Percentiles rank a stretch among this genome's conserved stretches.
Evolutionary conservation across 2,888 invertebrate species (phyloP).

Genomic region (Sarcophaga variegata): DNA sequence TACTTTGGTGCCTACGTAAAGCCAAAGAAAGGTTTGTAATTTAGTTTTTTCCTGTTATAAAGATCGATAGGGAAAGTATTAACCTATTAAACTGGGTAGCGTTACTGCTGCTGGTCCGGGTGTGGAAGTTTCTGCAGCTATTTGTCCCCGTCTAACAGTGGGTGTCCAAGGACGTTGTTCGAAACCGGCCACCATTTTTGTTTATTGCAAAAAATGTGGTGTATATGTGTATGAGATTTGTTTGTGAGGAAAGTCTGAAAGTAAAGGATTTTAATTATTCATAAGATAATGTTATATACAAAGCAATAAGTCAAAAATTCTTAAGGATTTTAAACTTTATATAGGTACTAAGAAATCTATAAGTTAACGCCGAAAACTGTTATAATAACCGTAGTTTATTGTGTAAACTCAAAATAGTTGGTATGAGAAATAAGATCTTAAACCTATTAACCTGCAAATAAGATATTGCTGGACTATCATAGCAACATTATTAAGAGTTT

Average conservation of each 20-base stretch:
- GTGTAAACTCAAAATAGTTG: too few relatives aligned
- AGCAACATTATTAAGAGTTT: too few relatives aligned
- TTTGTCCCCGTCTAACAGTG: conserved; percentile 92
- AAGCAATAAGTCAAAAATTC: too few relatives aligned
- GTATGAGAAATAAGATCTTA: too few relatives aligned
- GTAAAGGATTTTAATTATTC: neutral
- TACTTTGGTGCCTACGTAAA: conserved; percentile 86
- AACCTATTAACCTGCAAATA: too few relatives aligned
- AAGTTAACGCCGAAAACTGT: too few relatives aligned
- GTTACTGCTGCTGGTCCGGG: conserved; percentile 95
- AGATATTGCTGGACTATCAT: too few relatives aligned
- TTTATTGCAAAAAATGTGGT: conserved; percentile 65
- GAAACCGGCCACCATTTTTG: conserved; percentile 84
- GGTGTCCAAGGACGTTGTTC: conserved; percentile 95
- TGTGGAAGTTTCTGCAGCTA: conserved; percentile 92
- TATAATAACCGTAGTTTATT: too few relatives aligned
- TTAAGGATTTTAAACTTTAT: too few relatives aligned
- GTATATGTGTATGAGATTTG: neutral
- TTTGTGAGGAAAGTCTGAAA: conserved; percentile 51
- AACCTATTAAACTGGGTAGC: conserved; percentile 91
- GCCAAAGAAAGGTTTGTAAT: neutral
- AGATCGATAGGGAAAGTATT: neutral
- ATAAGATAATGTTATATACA: neutral
- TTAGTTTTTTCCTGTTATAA: neutral
- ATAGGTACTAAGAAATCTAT: too few relatives aligned